Evolutionary conservation across 1,140 invertebrate genomes (phyloP).

Genomic region (Parasteatoda tepidariorum): DNA sequence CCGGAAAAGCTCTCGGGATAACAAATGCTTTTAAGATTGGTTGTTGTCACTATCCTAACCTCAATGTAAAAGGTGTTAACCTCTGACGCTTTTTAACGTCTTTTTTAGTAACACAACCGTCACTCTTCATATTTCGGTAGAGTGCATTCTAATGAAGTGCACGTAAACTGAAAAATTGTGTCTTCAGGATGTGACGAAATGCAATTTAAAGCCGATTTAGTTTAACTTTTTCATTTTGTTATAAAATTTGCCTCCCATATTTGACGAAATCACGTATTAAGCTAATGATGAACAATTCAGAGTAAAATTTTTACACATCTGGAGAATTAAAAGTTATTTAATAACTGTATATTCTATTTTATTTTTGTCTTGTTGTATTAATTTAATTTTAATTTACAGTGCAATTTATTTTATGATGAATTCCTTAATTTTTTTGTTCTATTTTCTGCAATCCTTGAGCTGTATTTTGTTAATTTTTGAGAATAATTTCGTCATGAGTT

Average conservation of each 20-base stretch:
- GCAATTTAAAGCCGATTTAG: background rate
- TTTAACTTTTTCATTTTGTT: background rate
- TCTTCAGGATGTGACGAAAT: background rate
- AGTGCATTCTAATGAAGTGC: background rate
- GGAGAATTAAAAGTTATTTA: no score
- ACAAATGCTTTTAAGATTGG: slow-evolving; percentile 23
- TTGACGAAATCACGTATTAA: background rate
- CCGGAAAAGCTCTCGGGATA: background rate
- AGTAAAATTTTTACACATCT: no score
- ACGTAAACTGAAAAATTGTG: background rate
- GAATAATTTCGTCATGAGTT: no score
- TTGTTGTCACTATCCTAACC: slow-evolving; percentile 16
- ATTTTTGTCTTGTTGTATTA: no score
- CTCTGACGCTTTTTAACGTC: background rate
- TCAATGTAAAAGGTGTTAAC: background rate
- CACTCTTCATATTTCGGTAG: background rate
- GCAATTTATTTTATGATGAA: no score
- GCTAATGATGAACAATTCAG: no score
- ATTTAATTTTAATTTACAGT: no score
- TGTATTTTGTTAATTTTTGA: no score
- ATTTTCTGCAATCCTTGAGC: no score
- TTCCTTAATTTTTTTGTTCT: no score
- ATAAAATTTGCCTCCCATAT: background rate
- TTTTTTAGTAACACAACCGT: background rate
- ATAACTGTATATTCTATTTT: no score